Evolutionary conservation across 2,797 vertebrate species (phyloP), one percentile per base, ranked within the genome.

Genomic region (Acanthurus leucopareius): DNA sequence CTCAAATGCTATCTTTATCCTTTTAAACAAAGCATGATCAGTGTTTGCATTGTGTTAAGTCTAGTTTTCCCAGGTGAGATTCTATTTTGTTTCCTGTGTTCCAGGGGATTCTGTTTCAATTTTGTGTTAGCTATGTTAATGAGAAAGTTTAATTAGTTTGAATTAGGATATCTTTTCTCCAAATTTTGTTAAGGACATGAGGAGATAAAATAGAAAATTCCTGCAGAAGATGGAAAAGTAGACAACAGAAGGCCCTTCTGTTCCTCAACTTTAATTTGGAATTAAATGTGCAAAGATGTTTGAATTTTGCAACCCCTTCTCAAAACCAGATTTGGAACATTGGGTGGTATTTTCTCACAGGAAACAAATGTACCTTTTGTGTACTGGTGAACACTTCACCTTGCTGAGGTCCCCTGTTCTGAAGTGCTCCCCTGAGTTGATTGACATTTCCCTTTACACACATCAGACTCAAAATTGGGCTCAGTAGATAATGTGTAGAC

Each of bases 51-150:
- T 97, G 95, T 96, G 91, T 96, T 93, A 71, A 94, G 91, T 97
- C 94, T 93, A 95, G 95, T 93, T 93, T 95, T 97, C 96, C 87
- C 83, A 96, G 96, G 96, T 97, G 96, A 97, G 96, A 96, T 96
- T 95, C 94, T 95, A 92, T 96, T 96, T 99, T 98, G 97, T 99
- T 99, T 99, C 97, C 97, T 99, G 97, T 97, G 94, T 94, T 92
- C 70, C 88, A 91, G 90, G 91, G 89, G 86, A 89, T 93, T 88
- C 66, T 84, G 82, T 92, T 89, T 90, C 82, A 57, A 85, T 69
- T 81, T 82, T 80, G 82, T 48, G 69, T 79, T 58, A 6, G 71
- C 60, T 62, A 19, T 53, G 73, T 73, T 74, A 82, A 57, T 84
- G 82, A 81, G 73, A 75, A 77, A 73, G 67, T 19, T 72, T 40